phyloP scores from a whole-genome alignment of 2,113 vertebrate genomes.

The Saguinus midas region DNA sequence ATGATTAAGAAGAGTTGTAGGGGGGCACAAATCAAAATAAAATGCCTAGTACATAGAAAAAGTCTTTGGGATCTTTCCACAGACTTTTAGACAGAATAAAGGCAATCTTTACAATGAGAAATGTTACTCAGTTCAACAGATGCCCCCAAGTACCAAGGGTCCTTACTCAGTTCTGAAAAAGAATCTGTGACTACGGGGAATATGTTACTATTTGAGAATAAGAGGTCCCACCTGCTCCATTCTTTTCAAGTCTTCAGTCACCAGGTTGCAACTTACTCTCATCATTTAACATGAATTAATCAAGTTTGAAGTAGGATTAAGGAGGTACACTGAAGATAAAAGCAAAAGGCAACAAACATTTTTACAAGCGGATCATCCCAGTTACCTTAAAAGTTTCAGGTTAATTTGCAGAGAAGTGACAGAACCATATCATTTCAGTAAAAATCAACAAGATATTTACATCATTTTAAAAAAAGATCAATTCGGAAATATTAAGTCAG shows the following conservation, averaged over 20 bases:
- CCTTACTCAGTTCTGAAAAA: neutral
- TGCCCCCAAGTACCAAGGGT: neutral
- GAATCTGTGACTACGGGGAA: no score
- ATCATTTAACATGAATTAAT: neutral
- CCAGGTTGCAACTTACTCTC: neutral
- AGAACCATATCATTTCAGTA: neutral
- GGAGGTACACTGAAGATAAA: slow-evolving; percentile 6
- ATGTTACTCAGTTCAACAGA: neutral
- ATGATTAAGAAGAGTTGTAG: neutral
- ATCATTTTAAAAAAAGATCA: neutral
- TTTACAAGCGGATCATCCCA: slow-evolving; percentile 33
- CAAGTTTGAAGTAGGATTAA: neutral
- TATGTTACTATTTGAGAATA: neutral
- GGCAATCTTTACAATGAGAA: neutral
- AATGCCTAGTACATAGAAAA: neutral
- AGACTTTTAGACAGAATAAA: neutral
- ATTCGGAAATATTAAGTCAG: slow-evolving; percentile 33
- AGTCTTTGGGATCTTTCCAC: neutral
- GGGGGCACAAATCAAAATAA: neutral
- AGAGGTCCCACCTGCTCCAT: neutral
- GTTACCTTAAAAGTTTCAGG: slow-evolving; percentile 16
- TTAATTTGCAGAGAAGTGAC: slow-evolving; percentile 37
- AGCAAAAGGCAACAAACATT: neutral
- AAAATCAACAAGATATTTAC: slow-evolving; percentile 1
- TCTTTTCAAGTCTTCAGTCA: neutral